Percentiles rank a stretch among this genome's conserved stretches.
phyloP scores from a whole-genome alignment of 2,113 vertebrate species.

The Apeltes quadracus region DNA sequence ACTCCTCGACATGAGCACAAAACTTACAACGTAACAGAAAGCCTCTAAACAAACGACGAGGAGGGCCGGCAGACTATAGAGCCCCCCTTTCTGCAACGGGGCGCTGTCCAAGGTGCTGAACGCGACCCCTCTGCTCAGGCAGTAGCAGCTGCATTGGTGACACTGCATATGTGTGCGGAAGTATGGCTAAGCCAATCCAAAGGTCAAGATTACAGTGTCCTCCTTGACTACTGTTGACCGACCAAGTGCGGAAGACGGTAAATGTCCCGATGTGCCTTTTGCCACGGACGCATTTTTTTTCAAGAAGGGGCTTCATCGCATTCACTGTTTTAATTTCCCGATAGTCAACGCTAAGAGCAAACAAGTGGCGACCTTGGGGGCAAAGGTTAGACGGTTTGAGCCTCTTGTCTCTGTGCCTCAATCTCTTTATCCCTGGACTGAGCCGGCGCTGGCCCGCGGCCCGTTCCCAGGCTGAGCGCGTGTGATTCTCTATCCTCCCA shows the following conservation, averaged over 20 bases:
- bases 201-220: background rate
- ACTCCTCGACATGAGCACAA: background rate
- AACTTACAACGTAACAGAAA: background rate
- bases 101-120: conserved; percentile 69
- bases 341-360: conserved; percentile 44
- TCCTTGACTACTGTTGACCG: background rate
- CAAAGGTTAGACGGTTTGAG: conserved; percentile 60
- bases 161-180: background rate
- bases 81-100: background rate
- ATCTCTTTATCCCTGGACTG: conserved; percentile 71
- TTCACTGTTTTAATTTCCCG: background rate
- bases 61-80: background rate
- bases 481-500: conserved; percentile 72
- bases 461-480: conserved; percentile 68
- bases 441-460: conserved; percentile 63
- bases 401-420: conserved; percentile 66
- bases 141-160: background rate
- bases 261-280: background rate
- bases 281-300: background rate
- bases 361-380: conserved; percentile 49
- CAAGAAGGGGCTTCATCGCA: background rate
- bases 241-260: no score
- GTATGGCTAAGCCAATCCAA: background rate
- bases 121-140: conserved; percentile 1
- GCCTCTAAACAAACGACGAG: background rate